phyloP scores from a whole-genome alignment of 2,113 vertebrate species.

The Conger conger region DNA sequence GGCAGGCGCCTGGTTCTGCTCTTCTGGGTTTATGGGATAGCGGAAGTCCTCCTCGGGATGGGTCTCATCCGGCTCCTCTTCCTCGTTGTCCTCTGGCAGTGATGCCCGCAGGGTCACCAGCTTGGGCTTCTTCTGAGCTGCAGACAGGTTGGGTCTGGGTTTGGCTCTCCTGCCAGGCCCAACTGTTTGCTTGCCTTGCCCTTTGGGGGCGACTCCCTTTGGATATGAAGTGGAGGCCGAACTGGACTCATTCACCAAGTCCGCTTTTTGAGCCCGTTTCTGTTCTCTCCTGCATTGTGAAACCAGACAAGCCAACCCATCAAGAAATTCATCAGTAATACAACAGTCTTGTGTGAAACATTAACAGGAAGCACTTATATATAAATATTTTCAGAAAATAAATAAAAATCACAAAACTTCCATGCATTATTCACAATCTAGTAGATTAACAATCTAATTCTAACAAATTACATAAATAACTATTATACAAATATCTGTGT shows the following conservation, averaged over 20 bases:
- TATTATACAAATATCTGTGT: too few species aligned
- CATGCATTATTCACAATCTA: too few species aligned
- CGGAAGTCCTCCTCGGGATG: slow-evolving; percentile 58
- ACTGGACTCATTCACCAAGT: slow-evolving; percentile 15
- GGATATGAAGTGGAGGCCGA: slow-evolving; percentile 30
- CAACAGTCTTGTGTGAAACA: too few species aligned
- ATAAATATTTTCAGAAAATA: too few species aligned
- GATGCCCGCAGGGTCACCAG: slow-evolving; percentile 82
- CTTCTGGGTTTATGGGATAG: slow-evolving; percentile 62
- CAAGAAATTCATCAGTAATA: too few species aligned
- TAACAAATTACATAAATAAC: too few species aligned
- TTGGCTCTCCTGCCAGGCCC: slow-evolving; percentile 52
- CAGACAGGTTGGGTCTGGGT: slow-evolving; percentile 48
- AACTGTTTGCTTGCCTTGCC: slow-evolving; percentile 42
- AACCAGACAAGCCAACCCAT: too few species aligned
- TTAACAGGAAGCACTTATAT: too few species aligned
- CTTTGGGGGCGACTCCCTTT: neutral
- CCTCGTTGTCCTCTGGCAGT: slow-evolving; percentile 74
- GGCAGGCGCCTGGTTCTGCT: slow-evolving; percentile 76
- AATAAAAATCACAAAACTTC: too few species aligned
- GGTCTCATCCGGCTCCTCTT: slow-evolving; percentile 55
- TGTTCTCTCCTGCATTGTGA: too few species aligned
- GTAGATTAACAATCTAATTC: too few species aligned
- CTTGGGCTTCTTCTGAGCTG: slow-evolving; percentile 63
- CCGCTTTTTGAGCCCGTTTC: neutral